Evolutionary conservation across 2,113 vertebrate species (phyloP), one percentile per base, ranked within the genome.

Genomic region (Burhinus oedicnemus): DNA sequence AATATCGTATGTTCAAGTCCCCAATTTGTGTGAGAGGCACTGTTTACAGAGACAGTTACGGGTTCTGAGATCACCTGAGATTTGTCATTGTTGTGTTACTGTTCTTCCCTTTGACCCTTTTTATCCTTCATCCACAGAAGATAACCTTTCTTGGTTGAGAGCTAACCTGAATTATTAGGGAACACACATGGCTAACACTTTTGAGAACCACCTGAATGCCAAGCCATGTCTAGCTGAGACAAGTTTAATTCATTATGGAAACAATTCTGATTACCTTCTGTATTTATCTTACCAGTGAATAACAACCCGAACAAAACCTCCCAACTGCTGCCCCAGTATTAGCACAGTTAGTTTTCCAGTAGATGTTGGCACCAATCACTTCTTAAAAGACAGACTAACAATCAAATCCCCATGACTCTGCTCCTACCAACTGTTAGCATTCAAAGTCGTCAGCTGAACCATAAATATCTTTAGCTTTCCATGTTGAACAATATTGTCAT

Each of bases 371-470:
- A 75, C 16, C 17, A 60, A 26, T 61, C 51, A 65, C 3, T 51
- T 84, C 21, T 60, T 51, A 81, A 90, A 86, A 88, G 57, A 7
- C 36, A 71, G 20, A 5, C n/a, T 34, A 83, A 17, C 36, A 83
- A 54, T 83, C 40, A 88, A 83, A 84, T 84, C n/a, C 54, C 25
- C 19, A 15, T 54, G 54, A n/a, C 79, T 90, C 75, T 79, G 23
- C 34, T 74, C 54, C 51, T 75, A 57, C 52, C 57, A 87, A 78
- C 61, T 10, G 47, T 4, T 60, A 62, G 20, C 40, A 55, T 81
- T 82, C 51, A 83, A 87, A 96, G 72, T 94, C 40, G 80, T 79
- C 72, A 86, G 42, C 52, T 80, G 74, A 94, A 93, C 29, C 74
- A 51, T 47, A 87, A 86, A 76, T 40, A 79, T 36, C 55, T 93